Evolutionary conservation across 2,888 invertebrate genomes (phyloP).

Genomic region (Hemithea aestivaria): DNA sequence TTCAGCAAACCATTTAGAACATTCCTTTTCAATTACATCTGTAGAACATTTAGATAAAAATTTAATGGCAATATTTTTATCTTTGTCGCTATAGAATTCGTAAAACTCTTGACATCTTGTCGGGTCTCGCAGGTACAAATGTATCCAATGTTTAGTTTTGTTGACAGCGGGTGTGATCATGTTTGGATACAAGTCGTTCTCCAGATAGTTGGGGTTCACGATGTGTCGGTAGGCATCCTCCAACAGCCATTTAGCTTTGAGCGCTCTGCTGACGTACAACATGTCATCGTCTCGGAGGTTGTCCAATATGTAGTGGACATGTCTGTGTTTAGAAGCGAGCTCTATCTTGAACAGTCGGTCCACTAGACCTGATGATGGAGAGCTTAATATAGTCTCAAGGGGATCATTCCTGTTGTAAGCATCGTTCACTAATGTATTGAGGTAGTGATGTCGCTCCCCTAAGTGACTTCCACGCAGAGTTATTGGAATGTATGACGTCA

Average conservation of each 20-base stretch:
- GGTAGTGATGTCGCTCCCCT: conserved; percentile 32
- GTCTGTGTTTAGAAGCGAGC: conserved; percentile 21
- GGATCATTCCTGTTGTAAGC: conserved; percentile 9
- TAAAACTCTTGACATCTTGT: conserved; percentile 47
- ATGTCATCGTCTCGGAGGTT: conserved; percentile 27
- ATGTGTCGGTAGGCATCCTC: conserved; percentile 19
- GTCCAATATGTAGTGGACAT: conserved; percentile 19
- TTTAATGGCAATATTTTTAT: conserved; percentile 40
- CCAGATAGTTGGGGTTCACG: conserved; percentile 26
- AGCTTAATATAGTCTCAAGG: conserved; percentile 10
- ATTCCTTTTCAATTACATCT: conserved; percentile 38
- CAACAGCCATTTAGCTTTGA: conserved; percentile 29
- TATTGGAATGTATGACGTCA: conserved; percentile 16
- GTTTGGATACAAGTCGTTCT: conserved; percentile 24
- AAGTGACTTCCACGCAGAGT: conserved; percentile 23
- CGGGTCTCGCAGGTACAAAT: conserved; percentile 29
- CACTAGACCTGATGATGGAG: conserved; percentile 18
- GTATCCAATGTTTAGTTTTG: conserved; percentile 29
- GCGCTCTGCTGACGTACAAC: conserved; percentile 28
- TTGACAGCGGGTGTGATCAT: conserved; percentile 28
- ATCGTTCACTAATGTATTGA: conserved; percentile 23
- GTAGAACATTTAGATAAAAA: conserved; percentile 43
- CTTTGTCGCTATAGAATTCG: conserved; percentile 36
- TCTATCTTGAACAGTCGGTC: conserved; percentile 32
- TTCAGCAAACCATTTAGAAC: conserved; percentile 29